phyloP scores from a whole-genome alignment of 2,797 vertebrate genomes.

The Poeciliopsis gracilis region DNA sequence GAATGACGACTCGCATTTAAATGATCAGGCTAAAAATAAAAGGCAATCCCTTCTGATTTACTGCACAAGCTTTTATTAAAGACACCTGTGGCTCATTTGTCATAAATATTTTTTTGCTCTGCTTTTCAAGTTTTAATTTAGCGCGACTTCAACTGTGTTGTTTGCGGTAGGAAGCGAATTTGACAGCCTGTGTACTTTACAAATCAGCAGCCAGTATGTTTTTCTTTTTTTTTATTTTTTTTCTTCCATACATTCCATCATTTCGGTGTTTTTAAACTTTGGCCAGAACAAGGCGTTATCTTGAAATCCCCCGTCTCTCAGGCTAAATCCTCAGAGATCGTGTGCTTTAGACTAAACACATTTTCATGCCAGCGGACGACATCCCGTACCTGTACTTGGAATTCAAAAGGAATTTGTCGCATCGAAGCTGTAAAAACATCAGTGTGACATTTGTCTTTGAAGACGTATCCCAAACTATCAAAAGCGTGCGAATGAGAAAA shows the following conservation, averaged over 20 bases:
- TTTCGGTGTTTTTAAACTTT: conserved; percentile 25
- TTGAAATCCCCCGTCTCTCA: conserved; percentile 42
- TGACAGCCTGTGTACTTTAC: neutral
- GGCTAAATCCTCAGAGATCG: conserved; percentile 29
- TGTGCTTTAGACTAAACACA: conserved; percentile 58
- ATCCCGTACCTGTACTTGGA: conserved; percentile 47
- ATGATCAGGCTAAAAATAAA: neutral
- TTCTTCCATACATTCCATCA: neutral
- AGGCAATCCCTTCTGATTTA: neutral
- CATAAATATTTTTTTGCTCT: neutral
- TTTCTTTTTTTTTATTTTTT: no score
- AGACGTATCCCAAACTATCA: conserved; percentile 27
- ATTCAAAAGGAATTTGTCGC: conserved; percentile 32
- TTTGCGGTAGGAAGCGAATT: neutral
- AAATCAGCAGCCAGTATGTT: neutral
- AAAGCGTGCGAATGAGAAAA: conserved; percentile 47
- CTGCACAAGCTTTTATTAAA: neutral
- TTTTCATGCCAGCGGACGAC: conserved; percentile 41
- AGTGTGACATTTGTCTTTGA: conserved; percentile 2
- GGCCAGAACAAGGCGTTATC: conserved; percentile 64
- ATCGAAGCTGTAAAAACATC: conserved; percentile 39
- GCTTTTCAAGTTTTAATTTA: neutral
- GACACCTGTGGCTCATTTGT: neutral
- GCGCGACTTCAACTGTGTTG: neutral
- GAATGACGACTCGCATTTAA: neutral